These are phyloP conservation scores for Paragorgia papillata DNA, from an alignment of 92 coral and sea anemone genomes.

Conservation along the genomic window DNA sequence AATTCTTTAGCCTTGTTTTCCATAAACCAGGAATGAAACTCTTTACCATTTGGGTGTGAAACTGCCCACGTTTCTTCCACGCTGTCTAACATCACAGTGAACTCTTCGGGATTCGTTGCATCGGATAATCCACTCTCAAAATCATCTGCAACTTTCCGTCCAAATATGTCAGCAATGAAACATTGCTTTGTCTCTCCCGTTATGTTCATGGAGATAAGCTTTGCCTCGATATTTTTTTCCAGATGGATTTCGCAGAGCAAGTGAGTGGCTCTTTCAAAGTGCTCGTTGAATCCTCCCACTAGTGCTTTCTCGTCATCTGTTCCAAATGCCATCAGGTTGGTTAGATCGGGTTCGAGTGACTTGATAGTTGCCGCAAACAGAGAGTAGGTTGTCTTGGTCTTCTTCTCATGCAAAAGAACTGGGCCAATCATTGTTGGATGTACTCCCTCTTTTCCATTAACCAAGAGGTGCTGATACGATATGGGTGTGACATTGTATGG, in stretches of 20 bases:
- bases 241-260: slow-evolving; percentile 57
- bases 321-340: slow-evolving; percentile 46
- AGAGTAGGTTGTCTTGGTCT: slow-evolving; percentile 60
- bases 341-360: slow-evolving; percentile 52
- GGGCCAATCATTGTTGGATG: too few relatives aligned
- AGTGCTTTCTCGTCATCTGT: slow-evolving; percentile 59
- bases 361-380: slow-evolving; percentile 57
- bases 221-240: slow-evolving; percentile 46
- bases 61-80: slow-evolving; percentile 58
- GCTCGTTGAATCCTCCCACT: slow-evolving; percentile 42
- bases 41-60: slow-evolving; percentile 42
- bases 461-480: too few relatives aligned
- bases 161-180: slow-evolving; percentile 46
- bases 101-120: slow-evolving; percentile 51
- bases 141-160: slow-evolving; percentile 41
- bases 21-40: slow-evolving; percentile 55
- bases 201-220: slow-evolving; percentile 45
- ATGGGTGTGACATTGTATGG: slow-evolving; percentile 51
- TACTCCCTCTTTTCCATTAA: too few relatives aligned
- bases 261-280: slow-evolving; percentile 56
- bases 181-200: slow-evolving; percentile 48
- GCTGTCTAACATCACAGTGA: slow-evolving; percentile 31
- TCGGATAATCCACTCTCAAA: slow-evolving; percentile 55
- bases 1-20: slow-evolving; percentile 36
- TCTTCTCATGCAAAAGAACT: slow-evolving; percentile 61